These are phyloP conservation scores for Ageneiosus marmoratus DNA, from an alignment of 2,113 vertebrate genomes.

Conservation along the genomic window DNA sequence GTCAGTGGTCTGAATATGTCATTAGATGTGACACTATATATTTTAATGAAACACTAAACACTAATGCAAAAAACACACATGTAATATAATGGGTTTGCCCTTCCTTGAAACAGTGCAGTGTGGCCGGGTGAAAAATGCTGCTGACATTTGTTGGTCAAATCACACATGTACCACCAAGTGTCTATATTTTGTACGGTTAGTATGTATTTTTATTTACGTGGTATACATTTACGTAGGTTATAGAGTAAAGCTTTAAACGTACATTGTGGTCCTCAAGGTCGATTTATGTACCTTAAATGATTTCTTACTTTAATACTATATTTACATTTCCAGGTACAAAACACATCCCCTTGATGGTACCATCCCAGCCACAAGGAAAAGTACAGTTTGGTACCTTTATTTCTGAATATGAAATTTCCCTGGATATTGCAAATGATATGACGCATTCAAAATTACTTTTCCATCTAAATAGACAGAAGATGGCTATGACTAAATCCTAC, in stretches of 20 bases:
- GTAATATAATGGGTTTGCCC: background rate
- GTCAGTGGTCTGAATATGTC: background rate
- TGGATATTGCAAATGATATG: slow-evolving; percentile 22
- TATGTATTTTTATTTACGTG: background rate
- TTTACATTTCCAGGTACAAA: slow-evolving; percentile 6
- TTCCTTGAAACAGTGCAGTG: slow-evolving; percentile 7
- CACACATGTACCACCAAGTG: background rate
- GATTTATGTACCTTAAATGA: background rate
- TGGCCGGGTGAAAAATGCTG: background rate
- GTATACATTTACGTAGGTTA: background rate
- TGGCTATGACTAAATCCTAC: slow-evolving; percentile 6
- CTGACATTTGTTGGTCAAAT: background rate
- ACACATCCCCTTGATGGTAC: background rate
- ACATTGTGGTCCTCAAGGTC: background rate
- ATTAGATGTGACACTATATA: background rate
- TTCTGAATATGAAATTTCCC: slow-evolving; percentile 14
- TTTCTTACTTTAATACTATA: background rate
- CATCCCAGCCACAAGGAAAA: slow-evolving; percentile 8
- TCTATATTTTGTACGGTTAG: background rate
- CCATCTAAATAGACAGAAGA: background rate
- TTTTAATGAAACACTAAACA: background rate
- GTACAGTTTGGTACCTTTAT: background rate
- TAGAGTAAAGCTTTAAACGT: background rate
- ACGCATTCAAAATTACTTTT: background rate
- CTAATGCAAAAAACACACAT: background rate